Conservation (phyloP, 2,797 vertebrate genomes). For the Danio choprae region DNA sequence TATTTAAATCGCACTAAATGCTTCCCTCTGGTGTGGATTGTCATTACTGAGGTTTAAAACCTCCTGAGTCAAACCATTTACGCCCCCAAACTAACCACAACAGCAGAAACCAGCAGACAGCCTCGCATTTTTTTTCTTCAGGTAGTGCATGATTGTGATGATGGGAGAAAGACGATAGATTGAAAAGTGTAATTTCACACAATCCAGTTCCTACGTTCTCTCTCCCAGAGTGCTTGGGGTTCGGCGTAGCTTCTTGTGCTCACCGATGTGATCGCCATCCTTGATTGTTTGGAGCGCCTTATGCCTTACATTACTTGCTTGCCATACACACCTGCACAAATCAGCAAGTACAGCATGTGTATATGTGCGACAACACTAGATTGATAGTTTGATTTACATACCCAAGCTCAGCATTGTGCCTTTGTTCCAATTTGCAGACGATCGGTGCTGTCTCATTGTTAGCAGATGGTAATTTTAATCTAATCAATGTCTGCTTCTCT, state of each 20-base stretch:
- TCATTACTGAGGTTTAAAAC: conserved; percentile 29
- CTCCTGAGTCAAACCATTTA: conserved; percentile 30
- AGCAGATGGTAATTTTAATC: conserved; percentile 50
- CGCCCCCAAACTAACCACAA: conserved; percentile 31
- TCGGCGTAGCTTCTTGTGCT: conserved; percentile 5
- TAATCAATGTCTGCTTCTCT: conserved; percentile 63
- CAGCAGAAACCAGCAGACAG: neutral
- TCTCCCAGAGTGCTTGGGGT: neutral
- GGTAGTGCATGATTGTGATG: neutral
- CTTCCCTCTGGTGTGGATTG: conserved; percentile 36
- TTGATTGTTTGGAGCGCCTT: conserved; percentile 19
- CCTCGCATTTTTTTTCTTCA: neutral
- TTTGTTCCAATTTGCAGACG: conserved; percentile 22
- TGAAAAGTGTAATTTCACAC: conserved; percentile 36
- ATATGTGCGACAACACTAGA: neutral
- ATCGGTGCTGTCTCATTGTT: conserved; percentile 14
- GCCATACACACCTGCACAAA: conserved; percentile 6
- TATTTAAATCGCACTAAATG: conserved; percentile 38
- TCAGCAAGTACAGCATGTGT: neutral
- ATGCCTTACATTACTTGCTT: conserved; percentile 3
- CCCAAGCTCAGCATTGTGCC: neutral
- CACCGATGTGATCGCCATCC: neutral
- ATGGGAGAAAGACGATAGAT: neutral
- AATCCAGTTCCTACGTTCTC: neutral
- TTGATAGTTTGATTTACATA: conserved; percentile 26